phyloP scores from a whole-genome alignment of 2,113 vertebrate species.

The Xenopus laevis region DNA sequence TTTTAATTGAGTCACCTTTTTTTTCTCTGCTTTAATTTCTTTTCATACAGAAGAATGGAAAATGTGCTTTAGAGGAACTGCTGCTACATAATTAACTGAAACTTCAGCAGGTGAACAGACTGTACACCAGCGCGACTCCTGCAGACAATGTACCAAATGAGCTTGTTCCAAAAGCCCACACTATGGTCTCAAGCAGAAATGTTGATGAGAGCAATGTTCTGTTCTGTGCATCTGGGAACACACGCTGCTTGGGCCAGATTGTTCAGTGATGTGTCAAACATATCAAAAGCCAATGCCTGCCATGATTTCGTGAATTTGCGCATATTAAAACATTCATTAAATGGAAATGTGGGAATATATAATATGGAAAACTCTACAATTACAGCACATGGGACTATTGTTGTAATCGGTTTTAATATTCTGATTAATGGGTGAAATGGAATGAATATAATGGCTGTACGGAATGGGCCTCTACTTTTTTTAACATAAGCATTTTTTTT shows the following conservation, averaged over 20 bases:
- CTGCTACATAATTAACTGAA: constrained; percentile 11
- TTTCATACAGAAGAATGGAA: constrained; percentile 7
- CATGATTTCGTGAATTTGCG: too few relatives aligned
- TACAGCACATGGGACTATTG: too few relatives aligned
- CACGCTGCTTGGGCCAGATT: constrained; percentile 25
- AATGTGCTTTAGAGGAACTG: constrained; percentile 6
- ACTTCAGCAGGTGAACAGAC: constrained; percentile 16
- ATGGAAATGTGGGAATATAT: too few relatives aligned
- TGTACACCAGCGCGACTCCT: constrained; percentile 3
- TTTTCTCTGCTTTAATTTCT: not conserved
- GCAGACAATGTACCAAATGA: constrained; percentile 35
- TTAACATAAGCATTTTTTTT: too few relatives aligned
- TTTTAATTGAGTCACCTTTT: not conserved
- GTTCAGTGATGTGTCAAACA: constrained; percentile 1
- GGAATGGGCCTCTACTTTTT: too few relatives aligned
- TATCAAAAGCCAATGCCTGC: too few relatives aligned
- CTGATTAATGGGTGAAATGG: too few relatives aligned
- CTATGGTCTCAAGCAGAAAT: constrained; percentile 17
- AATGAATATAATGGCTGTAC: too few relatives aligned
- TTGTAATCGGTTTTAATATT: too few relatives aligned
- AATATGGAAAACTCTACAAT: too few relatives aligned
- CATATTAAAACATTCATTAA: too few relatives aligned
- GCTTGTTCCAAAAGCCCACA: constrained; percentile 26
- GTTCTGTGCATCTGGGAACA: constrained; percentile 34
- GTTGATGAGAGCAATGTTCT: constrained; percentile 15